Percentiles rank a stretch among this genome's conserved stretches.
These are phyloP conservation scores for Drosophila monieri DNA, from an alignment of 2,888 invertebrate species.

Conservation along the genomic window DNA sequence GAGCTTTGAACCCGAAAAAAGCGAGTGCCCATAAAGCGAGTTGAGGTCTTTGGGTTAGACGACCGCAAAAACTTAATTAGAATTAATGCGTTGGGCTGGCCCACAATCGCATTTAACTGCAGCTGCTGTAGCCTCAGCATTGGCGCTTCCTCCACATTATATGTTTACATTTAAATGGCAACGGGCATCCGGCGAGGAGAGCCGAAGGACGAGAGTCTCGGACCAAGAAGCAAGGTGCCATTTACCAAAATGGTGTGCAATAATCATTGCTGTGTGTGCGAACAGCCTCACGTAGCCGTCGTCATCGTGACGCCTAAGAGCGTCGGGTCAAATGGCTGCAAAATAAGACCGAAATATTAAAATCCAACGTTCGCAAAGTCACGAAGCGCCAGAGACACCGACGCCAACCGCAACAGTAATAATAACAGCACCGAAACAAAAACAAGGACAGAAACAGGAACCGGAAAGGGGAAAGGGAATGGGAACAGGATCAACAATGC, in stretches of 20 bases:
- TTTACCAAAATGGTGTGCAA: slow-evolving; percentile 70
- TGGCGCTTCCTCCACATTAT: slow-evolving; percentile 33
- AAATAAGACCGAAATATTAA: slow-evolving; percentile 68
- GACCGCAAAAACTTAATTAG: slow-evolving; percentile 79
- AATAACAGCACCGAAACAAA: slow-evolving; percentile 13
- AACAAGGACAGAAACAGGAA: slow-evolving; percentile 35
- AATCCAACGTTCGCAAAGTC: slow-evolving; percentile 72
- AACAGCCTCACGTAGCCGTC: slow-evolving; percentile 66
- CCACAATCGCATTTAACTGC: slow-evolving; percentile 70
- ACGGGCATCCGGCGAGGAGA: slow-evolving; percentile 5
- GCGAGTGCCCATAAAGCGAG: slow-evolving; percentile 62
- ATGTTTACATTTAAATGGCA: slow-evolving; percentile 50
- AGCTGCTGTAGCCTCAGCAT: slow-evolving; percentile 48
- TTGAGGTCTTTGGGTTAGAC: slow-evolving; percentile 47
- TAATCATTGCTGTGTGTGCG: slow-evolving; percentile 71
- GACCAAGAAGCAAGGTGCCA: slow-evolving; percentile 34
- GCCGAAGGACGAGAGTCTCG: background rate
- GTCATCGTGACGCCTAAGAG: slow-evolving; percentile 60
- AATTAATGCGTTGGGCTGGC: slow-evolving; percentile 69
- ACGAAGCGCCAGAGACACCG: slow-evolving; percentile 53
- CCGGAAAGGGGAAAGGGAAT: slow-evolving; percentile 4
- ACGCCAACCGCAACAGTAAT: slow-evolving; percentile 36
- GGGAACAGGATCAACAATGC: slow-evolving; percentile 40
- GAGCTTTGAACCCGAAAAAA: slow-evolving; percentile 13
- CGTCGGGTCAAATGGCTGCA: slow-evolving; percentile 15